These are phyloP conservation scores for Rattus rattus DNA, from an alignment of 2,113 vertebrate genomes.

Conservation along the genomic window DNA sequence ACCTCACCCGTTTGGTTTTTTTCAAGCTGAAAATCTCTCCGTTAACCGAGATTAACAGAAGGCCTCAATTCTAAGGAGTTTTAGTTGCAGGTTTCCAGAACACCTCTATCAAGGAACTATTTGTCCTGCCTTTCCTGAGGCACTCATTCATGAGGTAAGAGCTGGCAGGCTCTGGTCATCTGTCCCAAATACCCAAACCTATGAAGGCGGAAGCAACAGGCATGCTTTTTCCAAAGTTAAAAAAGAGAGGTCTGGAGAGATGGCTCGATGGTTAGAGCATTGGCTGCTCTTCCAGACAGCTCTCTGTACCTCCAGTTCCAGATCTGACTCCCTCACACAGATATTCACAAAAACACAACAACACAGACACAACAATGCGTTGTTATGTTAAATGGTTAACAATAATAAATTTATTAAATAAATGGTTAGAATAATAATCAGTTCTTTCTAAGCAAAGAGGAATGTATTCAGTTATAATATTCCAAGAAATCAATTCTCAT, in stretches of 20 bases:
- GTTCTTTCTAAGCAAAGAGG: neutral
- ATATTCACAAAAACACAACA: neutral
- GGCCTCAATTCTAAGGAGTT: neutral
- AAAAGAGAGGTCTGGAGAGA: neutral
- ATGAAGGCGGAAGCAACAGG: neutral
- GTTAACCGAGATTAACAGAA: neutral
- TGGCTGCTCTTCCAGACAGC: neutral
- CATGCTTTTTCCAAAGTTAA: neutral
- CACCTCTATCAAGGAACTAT: rapidly evolving
- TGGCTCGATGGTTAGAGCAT: neutral
- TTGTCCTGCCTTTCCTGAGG: neutral
- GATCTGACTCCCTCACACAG: neutral
- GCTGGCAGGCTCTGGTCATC: neutral
- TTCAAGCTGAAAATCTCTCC: neutral
- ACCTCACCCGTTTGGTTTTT: neutral
- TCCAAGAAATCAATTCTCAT: neutral
- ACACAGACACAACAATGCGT: neutral
- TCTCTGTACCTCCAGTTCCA: neutral
- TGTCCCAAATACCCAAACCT: neutral
- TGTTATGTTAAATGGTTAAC: neutral
- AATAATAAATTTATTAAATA: neutral
- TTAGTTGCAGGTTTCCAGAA: neutral
- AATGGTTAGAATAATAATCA: neutral
- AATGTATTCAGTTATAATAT: neutral
- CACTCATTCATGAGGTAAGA: neutral